Evolutionary conservation across 92 coral and sea anemone genomes (phyloP).

Genomic region (Pocillopora grandis): DNA sequence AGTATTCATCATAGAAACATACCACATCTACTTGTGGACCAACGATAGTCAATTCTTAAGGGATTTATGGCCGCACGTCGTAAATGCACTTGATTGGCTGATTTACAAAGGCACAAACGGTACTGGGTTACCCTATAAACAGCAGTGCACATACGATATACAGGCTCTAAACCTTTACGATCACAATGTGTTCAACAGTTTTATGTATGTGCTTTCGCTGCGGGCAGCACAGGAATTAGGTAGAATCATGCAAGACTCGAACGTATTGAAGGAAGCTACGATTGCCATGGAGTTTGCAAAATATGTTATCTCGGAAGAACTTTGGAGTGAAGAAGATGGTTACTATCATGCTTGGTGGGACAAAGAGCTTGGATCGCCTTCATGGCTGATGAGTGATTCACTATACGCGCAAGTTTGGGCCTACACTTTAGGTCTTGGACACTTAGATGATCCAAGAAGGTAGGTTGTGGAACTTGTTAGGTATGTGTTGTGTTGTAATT

Average conservation of each 20-base stretch:
- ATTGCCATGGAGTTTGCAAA: slow-evolving; percentile 7
- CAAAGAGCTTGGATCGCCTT: slow-evolving; percentile 25
- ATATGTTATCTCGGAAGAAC: slow-evolving; percentile 21
- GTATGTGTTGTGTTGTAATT: no score
- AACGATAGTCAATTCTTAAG: slow-evolving; percentile 36
- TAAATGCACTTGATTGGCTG: slow-evolving; percentile 34
- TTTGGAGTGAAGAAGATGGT: slow-evolving; percentile 47
- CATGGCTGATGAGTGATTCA: slow-evolving; percentile 52
- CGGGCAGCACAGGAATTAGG: slow-evolving; percentile 43
- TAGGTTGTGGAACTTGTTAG: neutral
- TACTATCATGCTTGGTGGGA: slow-evolving; percentile 57
- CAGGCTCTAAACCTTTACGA: slow-evolving; percentile 24
- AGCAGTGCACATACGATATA: slow-evolving; percentile 39
- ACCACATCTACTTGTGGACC: slow-evolving; percentile 47
- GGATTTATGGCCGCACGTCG: slow-evolving; percentile 47
- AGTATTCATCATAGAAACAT: slow-evolving; percentile 39
- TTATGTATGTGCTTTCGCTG: slow-evolving; percentile 36
- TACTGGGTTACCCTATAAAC: slow-evolving; percentile 49
- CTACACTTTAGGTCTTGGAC: slow-evolving; percentile 42
- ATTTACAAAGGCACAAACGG: slow-evolving; percentile 25
- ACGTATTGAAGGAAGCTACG: slow-evolving; percentile 13
- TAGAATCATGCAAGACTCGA: slow-evolving; percentile 13
- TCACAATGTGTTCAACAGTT: slow-evolving; percentile 47
- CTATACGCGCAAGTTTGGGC: slow-evolving; percentile 56
- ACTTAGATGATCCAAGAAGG: slow-evolving; percentile 34